These are phyloP conservation scores for Leiothrix lutea DNA, from an alignment of 2,113 vertebrate species.

Conservation along the genomic window DNA sequence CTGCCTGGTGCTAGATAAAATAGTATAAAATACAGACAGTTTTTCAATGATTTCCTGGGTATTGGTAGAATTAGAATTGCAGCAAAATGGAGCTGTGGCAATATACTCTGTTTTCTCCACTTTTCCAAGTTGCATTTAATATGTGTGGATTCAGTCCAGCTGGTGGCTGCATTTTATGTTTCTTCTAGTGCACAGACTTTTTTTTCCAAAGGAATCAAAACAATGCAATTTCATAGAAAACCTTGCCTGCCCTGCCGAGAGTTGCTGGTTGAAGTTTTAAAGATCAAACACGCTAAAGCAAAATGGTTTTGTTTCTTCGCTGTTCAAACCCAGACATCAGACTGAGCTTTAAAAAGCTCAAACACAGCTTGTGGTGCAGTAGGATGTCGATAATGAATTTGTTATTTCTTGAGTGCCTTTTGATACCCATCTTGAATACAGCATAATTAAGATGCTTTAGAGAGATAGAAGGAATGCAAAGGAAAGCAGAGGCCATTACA, in stretches of 20 bases:
- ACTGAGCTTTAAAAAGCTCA: slow-evolving; percentile 7
- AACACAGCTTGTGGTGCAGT: slow-evolving; percentile 27
- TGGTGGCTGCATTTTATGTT: slow-evolving; percentile 10
- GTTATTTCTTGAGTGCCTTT: slow-evolving; percentile 27
- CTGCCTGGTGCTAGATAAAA: not conserved
- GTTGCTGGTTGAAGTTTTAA: slow-evolving; percentile 5
- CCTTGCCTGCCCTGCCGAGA: not conserved
- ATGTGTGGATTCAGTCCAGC: not conserved
- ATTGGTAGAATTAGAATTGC: not conserved
- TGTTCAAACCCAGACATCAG: not conserved
- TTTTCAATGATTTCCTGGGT: not conserved
- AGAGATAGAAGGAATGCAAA: slow-evolving; percentile 15
- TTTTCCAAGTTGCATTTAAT: not conserved
- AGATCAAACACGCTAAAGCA: not conserved
- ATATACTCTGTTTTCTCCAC: not conserved
- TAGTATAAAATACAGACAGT: not conserved
- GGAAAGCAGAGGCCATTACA: not conserved
- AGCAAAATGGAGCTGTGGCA: not conserved
- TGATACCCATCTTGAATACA: slow-evolving; percentile 3
- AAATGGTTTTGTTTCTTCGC: slow-evolving; percentile 19
- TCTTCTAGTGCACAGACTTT: not conserved
- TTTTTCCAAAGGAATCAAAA: slow-evolving; percentile 1
- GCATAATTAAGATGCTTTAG: slow-evolving; percentile 27
- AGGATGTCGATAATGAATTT: slow-evolving; percentile 26
- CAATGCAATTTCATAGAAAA: not conserved